Evolutionary conservation across 2,113 vertebrate genomes (phyloP), one percentile per base, ranked within the genome.

Genomic region (Ailurus styani): DNA sequence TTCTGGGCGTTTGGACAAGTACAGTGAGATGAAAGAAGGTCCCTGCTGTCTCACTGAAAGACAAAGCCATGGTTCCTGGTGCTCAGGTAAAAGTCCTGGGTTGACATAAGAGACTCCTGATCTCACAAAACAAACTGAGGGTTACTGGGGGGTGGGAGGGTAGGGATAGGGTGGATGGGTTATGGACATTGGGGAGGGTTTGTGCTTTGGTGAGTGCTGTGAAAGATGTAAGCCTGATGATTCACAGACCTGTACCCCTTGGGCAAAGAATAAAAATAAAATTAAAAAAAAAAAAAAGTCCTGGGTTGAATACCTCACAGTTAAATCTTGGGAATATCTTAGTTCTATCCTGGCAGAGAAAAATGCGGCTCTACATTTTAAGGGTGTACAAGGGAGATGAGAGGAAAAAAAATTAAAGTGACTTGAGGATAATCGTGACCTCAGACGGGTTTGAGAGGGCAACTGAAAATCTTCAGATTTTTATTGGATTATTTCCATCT

Each of bases 1-100:
- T 90, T 55, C 47, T 47, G 20, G 62, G 60, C n/a, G 78, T 95
- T 90, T 29, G 47, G 72, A 96, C 62, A 86, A 79, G 64, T 47
- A 23, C 34, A 72, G 52, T 95, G 90, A 78, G 77, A 91, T 96
- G 37, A 98, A 94, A 95, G 72, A n/a, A 34, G 10, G 1, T 15
- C 6, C 77, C 84, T 29, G 42, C 77, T 95, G 70, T 82, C 37
- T 70, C 62, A 23, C 31, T 93, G 81, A 96, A 96, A 88, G 75
- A 78, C 34, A 52, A 52, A 91, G 29, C 34, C 27, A 0, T 12
- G 23, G 45, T 54, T 94, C 42, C 91, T 54, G n/a, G 66, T 68
- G 91, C 25, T 92, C 85, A 45, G 68, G 73, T 62, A 75, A n/a
- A 93, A 95, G 55, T 45, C 50, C 12, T 77, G 18, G 25, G 42